Evolutionary conservation across 92 coral and sea anemone genomes (phyloP).

Genomic region (Porites lobata): DNA sequence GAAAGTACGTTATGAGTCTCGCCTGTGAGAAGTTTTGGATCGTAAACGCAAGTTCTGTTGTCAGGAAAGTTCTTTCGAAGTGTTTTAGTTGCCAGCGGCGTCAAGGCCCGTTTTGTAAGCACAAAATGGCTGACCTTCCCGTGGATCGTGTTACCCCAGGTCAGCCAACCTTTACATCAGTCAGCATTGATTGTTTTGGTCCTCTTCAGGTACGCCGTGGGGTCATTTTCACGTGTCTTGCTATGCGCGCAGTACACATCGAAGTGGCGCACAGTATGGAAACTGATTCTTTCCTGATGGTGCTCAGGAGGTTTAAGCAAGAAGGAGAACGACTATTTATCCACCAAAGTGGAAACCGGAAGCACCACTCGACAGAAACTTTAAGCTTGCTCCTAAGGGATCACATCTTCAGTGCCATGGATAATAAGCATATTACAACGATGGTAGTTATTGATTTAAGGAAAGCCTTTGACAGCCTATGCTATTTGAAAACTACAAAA

Average conservation of each 20-base stretch:
- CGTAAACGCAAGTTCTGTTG: constrained; percentile 26
- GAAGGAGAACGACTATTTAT: not conserved
- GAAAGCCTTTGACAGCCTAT: no score
- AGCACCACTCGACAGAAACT: no score
- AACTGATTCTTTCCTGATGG: constrained; percentile 23
- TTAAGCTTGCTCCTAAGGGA: no score
- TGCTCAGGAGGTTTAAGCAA: constrained; percentile 27
- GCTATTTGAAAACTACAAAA: no score
- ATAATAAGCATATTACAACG: no score
- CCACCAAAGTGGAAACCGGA: no score
- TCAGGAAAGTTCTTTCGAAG: constrained; percentile 25
- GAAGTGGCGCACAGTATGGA: constrained; percentile 19
- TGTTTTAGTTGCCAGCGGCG: constrained; percentile 41
- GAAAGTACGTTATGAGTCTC: constrained; percentile 47
- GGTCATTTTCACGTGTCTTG: not conserved
- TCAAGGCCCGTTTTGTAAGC: constrained; percentile 34
- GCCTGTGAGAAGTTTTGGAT: constrained; percentile 29
- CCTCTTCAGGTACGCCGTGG: constrained; percentile 31
- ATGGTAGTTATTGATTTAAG: no score
- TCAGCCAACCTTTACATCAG: constrained; percentile 43
- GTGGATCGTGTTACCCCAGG: constrained; percentile 32
- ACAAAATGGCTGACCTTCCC: constrained; percentile 63
- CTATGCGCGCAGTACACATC: not conserved
- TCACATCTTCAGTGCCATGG: no score
- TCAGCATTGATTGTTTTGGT: constrained; percentile 48